Percentiles rank a stretch among this genome's conserved stretches.
Conservation (phyloP, 2,888 invertebrate genomes). For the Lasioglossum morio region DNA sequence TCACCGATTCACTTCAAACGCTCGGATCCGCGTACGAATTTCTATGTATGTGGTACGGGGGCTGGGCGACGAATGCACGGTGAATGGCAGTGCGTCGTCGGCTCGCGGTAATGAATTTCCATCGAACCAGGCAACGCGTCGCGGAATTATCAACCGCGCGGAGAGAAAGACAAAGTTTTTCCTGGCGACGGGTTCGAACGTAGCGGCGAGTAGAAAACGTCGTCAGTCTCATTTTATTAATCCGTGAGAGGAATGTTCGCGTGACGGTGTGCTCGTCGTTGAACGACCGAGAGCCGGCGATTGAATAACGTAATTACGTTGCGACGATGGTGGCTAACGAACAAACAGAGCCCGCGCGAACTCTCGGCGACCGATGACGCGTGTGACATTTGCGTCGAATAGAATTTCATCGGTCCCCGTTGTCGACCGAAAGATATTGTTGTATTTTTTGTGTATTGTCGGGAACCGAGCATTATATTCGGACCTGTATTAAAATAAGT, state of each 20-base stretch:
- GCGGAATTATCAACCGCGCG: background rate
- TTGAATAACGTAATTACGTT: background rate
- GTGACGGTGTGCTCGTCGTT: background rate
- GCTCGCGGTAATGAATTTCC: constrained; percentile 3
- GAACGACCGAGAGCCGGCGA: background rate
- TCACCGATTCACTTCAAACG: background rate
- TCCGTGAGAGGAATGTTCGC: background rate
- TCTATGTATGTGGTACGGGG: background rate
- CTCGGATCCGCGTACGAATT: background rate
- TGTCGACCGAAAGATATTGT: background rate
- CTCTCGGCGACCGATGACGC: background rate
- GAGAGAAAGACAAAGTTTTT: background rate
- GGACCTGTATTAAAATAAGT: background rate
- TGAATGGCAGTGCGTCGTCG: background rate
- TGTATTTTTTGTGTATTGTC: background rate
- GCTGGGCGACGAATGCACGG: background rate
- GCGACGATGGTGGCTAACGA: background rate
- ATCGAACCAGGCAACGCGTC: background rate
- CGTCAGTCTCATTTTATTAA: background rate
- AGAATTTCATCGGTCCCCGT: background rate
- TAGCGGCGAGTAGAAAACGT: background rate
- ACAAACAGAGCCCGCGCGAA: background rate
- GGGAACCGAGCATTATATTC: background rate
- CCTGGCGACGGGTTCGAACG: background rate
- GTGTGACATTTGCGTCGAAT: background rate